phyloP scores from a whole-genome alignment of 2,113 vertebrate genomes.

The Perca fluviatilis region DNA sequence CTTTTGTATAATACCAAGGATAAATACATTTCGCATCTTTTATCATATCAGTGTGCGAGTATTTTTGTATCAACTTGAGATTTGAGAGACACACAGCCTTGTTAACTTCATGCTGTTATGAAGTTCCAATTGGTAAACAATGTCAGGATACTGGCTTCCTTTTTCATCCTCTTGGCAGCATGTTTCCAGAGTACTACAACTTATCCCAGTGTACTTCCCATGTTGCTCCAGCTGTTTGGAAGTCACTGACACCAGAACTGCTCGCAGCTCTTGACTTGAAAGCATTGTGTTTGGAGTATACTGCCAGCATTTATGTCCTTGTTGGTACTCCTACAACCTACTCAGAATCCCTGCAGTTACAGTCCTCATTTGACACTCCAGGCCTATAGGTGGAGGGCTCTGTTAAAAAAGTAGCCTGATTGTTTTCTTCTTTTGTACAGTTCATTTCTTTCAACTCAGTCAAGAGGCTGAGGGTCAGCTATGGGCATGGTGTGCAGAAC shows the following conservation, averaged over 20 bases:
- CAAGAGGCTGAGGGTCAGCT: conserved; percentile 96
- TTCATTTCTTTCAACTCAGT: conserved; percentile 83
- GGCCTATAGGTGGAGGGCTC: conserved; percentile 53
- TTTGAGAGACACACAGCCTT: neutral
- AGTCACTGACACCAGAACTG: conserved; percentile 39
- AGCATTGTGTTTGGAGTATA: conserved; percentile 41
- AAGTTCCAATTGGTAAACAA: conserved; percentile 9
- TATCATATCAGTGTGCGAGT: neutral
- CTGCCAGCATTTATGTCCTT: conserved; percentile 32
- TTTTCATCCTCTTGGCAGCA: conserved; percentile 30
- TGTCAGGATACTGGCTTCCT: conserved; percentile 21
- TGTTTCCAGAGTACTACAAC: conserved; percentile 26
- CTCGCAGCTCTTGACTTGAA: conserved; percentile 5
- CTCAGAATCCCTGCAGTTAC: conserved; percentile 42
- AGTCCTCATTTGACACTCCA: conserved; percentile 50
- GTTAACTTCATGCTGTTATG: neutral
- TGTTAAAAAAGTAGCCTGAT: conserved; percentile 49
- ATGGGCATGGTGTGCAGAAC: conserved; percentile 99
- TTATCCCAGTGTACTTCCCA: conserved; percentile 48
- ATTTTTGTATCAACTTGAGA: conserved; percentile 8
- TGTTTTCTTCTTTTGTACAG: conserved; percentile 35
- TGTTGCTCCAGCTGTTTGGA: conserved; percentile 55
- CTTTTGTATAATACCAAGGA: neutral
- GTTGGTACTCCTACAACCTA: conserved; percentile 41
- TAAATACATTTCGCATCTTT: neutral